These are phyloP conservation scores for Paratilapia polleni DNA, from an alignment of 2,113 vertebrate genomes.

Conservation along the genomic window DNA sequence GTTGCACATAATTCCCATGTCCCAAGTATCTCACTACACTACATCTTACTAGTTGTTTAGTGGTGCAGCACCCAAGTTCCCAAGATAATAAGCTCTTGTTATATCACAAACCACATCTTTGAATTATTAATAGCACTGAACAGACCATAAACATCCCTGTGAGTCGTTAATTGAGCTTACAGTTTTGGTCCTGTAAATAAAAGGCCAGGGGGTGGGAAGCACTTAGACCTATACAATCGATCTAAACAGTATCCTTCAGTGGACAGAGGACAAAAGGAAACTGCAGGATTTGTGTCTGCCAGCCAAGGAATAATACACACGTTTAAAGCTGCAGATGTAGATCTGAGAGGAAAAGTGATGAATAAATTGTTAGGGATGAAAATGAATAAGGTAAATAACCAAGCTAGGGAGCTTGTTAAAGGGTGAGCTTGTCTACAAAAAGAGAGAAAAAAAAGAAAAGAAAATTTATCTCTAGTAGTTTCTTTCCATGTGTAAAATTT, in stretches of 20 bases:
- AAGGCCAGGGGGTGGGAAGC: constrained; percentile 26
- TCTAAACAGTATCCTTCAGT: constrained; percentile 9
- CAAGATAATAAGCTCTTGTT: background rate
- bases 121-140: constrained; percentile 35
- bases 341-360: background rate
- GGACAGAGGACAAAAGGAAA: background rate
- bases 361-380: background rate
- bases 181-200: constrained; percentile 57
- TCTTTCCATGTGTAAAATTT: background rate
- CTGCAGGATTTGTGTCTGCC: background rate
- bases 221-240: constrained; percentile 44
- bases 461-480: background rate
- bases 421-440: background rate
- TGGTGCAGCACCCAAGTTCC: background rate
- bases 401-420: background rate
- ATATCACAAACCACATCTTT: constrained; percentile 11
- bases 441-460: background rate
- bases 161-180: constrained; percentile 28
- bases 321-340: background rate
- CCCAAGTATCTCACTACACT: background rate
- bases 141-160: constrained; percentile 16
- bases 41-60: background rate
- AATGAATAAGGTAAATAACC: background rate
- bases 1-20: background rate
- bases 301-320: background rate